These are phyloP conservation scores for Melopsittacus undulatus DNA, from an alignment of 2,797 vertebrate genomes.

Conservation along the genomic window DNA sequence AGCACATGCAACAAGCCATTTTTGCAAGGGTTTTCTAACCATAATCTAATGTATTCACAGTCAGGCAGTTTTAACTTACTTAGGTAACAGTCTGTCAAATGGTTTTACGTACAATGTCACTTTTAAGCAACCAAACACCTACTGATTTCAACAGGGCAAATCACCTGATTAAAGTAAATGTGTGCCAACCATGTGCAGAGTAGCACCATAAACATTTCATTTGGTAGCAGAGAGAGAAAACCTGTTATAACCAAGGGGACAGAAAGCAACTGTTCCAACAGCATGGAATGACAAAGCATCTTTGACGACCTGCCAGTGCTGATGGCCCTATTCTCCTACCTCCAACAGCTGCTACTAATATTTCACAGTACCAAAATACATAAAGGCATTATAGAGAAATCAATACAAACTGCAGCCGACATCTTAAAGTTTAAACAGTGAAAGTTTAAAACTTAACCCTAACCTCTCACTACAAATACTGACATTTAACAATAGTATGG, in stretches of 20 bases:
- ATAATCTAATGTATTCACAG: background rate
- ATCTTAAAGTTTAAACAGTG: background rate
- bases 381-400: background rate
- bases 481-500: background rate
- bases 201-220: background rate
- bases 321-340: background rate
- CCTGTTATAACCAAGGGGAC: background rate
- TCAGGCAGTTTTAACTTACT: background rate
- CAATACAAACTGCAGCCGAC: background rate
- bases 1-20: background rate
- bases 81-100: background rate
- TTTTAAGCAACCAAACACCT: background rate
- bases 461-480: background rate
- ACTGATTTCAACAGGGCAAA: background rate
- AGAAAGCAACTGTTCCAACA: background rate
- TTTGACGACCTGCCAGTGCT: background rate
- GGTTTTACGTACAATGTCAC: background rate
- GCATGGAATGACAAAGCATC: background rate
- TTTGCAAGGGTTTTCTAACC: background rate
- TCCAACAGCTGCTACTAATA: background rate
- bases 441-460: background rate
- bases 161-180: background rate
- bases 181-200: rapidly evolving
- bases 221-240: background rate
- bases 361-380: background rate